phyloP scores from a whole-genome alignment of 2,113 vertebrate species.

The Crotalus tigris region DNA sequence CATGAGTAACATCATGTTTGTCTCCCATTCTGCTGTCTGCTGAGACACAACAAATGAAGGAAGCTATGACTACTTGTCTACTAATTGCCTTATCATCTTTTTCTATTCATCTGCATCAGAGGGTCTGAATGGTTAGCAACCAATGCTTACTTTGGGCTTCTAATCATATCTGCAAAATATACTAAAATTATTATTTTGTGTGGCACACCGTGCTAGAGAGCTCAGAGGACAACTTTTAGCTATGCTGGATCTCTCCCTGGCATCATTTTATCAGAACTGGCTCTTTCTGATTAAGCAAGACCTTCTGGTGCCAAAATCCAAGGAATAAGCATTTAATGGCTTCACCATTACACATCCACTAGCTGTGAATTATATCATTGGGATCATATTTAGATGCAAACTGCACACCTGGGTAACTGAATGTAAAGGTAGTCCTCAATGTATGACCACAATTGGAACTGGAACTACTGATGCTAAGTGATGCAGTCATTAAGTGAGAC shows the following conservation, averaged over 20 bases:
- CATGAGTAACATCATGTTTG: background rate
- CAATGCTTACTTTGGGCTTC: background rate
- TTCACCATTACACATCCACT: background rate
- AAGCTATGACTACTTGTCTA: background rate
- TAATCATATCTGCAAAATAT: background rate
- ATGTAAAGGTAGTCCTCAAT: background rate
- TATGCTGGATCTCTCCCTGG: background rate
- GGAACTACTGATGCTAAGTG: background rate
- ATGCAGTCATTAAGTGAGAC: background rate
- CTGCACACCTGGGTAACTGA: background rate
- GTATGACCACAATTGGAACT: background rate
- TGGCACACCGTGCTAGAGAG: background rate
- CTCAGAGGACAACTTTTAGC: background rate
- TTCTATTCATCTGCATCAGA: background rate
- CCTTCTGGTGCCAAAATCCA: constrained; percentile 10
- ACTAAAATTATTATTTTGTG: background rate
- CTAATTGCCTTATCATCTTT: background rate
- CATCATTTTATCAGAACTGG: background rate
- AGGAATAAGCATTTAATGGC: background rate
- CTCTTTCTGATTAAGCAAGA: background rate
- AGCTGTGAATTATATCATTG: background rate
- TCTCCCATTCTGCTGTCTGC: background rate
- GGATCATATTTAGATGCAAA: background rate
- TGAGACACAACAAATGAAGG: background rate
- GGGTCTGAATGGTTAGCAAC: background rate